Evolutionary conservation across 2,888 invertebrate genomes (phyloP).

Genomic region (Oxyscelio sp.): DNA sequence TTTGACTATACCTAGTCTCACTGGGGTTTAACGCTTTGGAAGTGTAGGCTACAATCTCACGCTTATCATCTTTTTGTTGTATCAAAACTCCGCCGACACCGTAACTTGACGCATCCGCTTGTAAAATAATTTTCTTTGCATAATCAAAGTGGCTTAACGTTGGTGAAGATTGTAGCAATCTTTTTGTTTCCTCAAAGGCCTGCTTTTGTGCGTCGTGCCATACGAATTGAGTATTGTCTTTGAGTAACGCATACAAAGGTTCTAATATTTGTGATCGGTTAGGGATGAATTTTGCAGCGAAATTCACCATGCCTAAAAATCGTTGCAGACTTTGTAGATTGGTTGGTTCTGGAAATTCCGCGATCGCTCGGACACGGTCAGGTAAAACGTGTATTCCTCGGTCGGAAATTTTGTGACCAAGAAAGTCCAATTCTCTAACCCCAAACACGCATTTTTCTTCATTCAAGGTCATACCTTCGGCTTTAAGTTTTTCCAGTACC

Average conservation of each 20-base stretch:
- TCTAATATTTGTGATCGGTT: constrained; percentile 75
- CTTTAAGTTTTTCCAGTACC: constrained; percentile 70
- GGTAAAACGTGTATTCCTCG: constrained; percentile 68
- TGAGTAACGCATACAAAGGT: constrained; percentile 71
- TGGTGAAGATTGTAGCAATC: too few species aligned
- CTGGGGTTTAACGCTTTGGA: too few species aligned
- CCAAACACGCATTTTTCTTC: constrained; percentile 79
- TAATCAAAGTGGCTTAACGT: too few species aligned
- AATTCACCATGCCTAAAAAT: constrained; percentile 75
- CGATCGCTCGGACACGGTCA: constrained; percentile 69
- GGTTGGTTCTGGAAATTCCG: constrained; percentile 67
- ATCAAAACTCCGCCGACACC: too few species aligned
- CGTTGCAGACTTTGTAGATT: constrained; percentile 72
- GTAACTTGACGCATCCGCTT: too few species aligned
- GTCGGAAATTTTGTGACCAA: constrained; percentile 78
- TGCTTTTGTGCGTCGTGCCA: constrained; percentile 74
- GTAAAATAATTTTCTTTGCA: too few species aligned
- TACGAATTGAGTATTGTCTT: constrained; percentile 60
- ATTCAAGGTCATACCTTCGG: constrained; percentile 77
- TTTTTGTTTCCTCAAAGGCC: constrained; percentile 80
- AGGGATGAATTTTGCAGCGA: constrained; percentile 72
- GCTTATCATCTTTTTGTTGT: too few species aligned
- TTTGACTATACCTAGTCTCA: too few species aligned
- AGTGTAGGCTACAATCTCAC: too few species aligned
- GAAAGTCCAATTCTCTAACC: constrained; percentile 69